Base-by-base conservation (phyloP, 2,797 vertebrate species). In the Chrosomus eos region DNA sequence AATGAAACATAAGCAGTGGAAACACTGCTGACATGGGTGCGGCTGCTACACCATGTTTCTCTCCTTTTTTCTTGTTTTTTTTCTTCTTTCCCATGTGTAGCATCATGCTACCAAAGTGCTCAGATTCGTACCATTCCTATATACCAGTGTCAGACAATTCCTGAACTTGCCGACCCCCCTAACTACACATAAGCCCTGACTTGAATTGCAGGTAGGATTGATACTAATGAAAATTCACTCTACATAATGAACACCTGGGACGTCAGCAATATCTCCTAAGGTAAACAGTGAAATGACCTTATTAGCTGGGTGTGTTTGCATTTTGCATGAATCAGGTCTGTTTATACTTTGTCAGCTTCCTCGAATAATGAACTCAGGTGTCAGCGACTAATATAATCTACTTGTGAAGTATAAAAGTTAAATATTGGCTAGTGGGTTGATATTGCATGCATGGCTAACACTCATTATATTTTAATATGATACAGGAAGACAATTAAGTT, bases 1-100 rank as follows among this genome's bases (percentile, higher is more conserved):
- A 93, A 92, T 90, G 92, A 91, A 91, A 93, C 87, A 91, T 90
- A 87, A 92, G 87, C 89, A 86, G 90, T 90, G 88, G 80, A 43
- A 83, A 91, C 82, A 81, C 76, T 85, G 85, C 82, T 90, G 80
- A 88, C 81, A 88, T 89, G 87, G 91, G 90, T 91, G 91, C 88
- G 91, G 91, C 89, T 79, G 83, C 58, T 68, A 55, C 55, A 53
- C 68, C 67, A 78, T 64, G 80, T 81, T 81, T 79, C 21, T 28
- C 7, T 21, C 71, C 38, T 33, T 5, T 55, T 31, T 58, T 14
- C 3, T 13, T 3, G 3, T 36, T 40, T 71, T 21, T 21, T 11
- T 14, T 7, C 13, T 21, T 48, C 60, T 33, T 23, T 72, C 53
- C 28, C 83, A 84, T 87, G 86, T 85, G 72, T 70, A 87, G 64